A percentile compares a stretch with the other conserved stretches of the same genome.
Evolutionary conservation across 2,888 invertebrate genomes (phyloP).

Genomic region (Octonoba sinensis): DNA sequence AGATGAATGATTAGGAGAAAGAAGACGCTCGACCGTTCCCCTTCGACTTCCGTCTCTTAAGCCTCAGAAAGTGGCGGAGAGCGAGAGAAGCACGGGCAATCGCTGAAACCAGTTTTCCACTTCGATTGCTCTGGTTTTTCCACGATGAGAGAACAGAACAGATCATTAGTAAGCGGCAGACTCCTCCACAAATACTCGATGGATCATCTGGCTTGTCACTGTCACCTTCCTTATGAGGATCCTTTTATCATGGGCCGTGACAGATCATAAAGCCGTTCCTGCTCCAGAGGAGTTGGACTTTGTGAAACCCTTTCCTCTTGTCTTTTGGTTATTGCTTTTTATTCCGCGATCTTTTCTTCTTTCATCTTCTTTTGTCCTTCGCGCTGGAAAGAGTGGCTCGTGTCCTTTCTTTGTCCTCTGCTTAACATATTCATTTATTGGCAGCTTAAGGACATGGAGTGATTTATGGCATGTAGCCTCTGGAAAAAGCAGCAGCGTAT

Average conservation of each 20-base stretch:
- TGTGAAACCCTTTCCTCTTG: slow-evolving; percentile 29
- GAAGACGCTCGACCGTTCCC: too few relatives aligned
- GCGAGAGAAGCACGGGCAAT: neutral
- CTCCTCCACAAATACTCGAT: slow-evolving; percentile 46
- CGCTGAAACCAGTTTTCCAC: slow-evolving; percentile 38
- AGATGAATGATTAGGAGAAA: slow-evolving; percentile 46
- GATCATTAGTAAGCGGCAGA: slow-evolving; percentile 51
- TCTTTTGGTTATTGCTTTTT: slow-evolving; percentile 24
- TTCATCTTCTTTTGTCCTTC: neutral
- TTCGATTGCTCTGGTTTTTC: slow-evolving; percentile 19
- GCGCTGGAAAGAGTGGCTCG: slow-evolving; percentile 6
- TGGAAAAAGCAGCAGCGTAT: too few relatives aligned
- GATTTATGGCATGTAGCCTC: slow-evolving; percentile 27
- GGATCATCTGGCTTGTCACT: slow-evolving; percentile 43
- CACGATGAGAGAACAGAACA: neutral
- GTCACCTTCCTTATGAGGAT: slow-evolving; percentile 11
- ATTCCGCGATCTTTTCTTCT: neutral
- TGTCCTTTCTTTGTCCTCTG: slow-evolving; percentile 11
- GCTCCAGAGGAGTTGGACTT: slow-evolving; percentile 3
- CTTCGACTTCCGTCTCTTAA: slow-evolving; percentile 15
- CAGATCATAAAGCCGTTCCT: slow-evolving; percentile 42
- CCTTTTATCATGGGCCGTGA: slow-evolving; percentile 28
- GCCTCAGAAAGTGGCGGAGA: neutral
- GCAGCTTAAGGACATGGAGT: slow-evolving; percentile 42
- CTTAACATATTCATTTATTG: slow-evolving; percentile 26